Percentiles rank a stretch among this genome's conserved stretches.
Conservation (phyloP, 64 coral and sea anemone species). For the Orbicella faveolata region DNA sequence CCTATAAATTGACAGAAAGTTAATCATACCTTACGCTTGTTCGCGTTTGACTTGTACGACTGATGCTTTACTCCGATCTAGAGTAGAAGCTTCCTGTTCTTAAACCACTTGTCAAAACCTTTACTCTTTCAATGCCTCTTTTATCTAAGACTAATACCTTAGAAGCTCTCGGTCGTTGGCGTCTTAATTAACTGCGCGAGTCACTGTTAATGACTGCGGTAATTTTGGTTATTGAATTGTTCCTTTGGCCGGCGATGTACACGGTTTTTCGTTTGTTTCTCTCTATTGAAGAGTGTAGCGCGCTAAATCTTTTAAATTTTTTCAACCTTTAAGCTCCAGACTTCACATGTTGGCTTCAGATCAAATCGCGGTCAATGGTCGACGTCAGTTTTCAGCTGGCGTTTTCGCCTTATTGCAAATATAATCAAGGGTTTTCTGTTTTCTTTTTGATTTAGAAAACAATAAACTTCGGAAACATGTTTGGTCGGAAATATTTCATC, state of each 20-base stretch:
- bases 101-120: not conserved
- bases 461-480: not conserved
- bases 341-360: not conserved
- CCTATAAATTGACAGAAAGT: not conserved
- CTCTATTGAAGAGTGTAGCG: not conserved
- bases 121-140: not conserved
- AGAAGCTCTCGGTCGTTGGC: not conserved
- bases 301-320: not conserved
- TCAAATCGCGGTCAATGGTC: not conserved
- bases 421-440: not conserved
- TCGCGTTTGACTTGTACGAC: not conserved
- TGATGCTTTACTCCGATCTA: not conserved
- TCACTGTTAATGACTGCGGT: slow-evolving; percentile 11
- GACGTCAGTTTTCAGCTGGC: not conserved
- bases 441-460: not conserved
- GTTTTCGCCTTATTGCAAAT: not conserved
- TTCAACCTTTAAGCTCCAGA: not conserved
- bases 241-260: not conserved
- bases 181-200: not conserved
- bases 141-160: not conserved
- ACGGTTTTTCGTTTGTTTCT: not conserved
- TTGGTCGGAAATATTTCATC: not conserved
- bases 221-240: slow-evolving; percentile 14
- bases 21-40: not conserved
- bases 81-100: not conserved